Conservation (phyloP, 2,888 invertebrate genomes). For the Chironomus riparius region DNA sequence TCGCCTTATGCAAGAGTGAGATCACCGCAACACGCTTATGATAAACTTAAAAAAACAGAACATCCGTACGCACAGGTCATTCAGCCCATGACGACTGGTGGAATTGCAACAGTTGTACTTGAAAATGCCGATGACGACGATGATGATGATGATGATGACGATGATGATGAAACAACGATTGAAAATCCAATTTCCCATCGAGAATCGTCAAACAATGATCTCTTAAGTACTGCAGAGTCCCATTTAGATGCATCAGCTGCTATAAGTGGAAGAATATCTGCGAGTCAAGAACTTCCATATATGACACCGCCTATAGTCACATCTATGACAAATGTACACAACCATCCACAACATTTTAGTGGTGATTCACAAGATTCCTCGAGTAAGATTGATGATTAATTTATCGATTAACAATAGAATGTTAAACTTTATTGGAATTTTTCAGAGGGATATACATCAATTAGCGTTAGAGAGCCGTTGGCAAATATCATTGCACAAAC, state of each 20-base stretch:
- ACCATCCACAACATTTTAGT: slow-evolving; percentile 60
- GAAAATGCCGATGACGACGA: slow-evolving; percentile 17
- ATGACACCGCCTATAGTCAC: slow-evolving; percentile 69
- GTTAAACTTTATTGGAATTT: slow-evolving; percentile 32
- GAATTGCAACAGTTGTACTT: slow-evolving; percentile 20
- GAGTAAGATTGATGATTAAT: slow-evolving; percentile 45
- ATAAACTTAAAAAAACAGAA: slow-evolving; percentile 41
- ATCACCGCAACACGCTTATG: slow-evolving; percentile 57
- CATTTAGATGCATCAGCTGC: slow-evolving; percentile 81
- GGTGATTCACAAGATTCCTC: slow-evolving; percentile 86
- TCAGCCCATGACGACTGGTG: slow-evolving; percentile 34
- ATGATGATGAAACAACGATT: slow-evolving; percentile 18
- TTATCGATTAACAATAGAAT: neutral
- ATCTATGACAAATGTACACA: slow-evolving; percentile 31
- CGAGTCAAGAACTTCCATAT: slow-evolving; percentile 80
- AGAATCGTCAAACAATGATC: slow-evolving; percentile 30
- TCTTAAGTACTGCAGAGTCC: slow-evolving; percentile 37
- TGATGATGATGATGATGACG: slow-evolving; percentile 12
- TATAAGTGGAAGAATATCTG: slow-evolving; percentile 75
- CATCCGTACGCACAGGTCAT: slow-evolving; percentile 43
- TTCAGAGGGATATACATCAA: slow-evolving; percentile 82
- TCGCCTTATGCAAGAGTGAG: slow-evolving; percentile 59
- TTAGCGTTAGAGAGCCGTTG: slow-evolving; percentile 80
- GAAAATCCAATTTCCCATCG: slow-evolving; percentile 34
- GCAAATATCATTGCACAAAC: slow-evolving; percentile 66